Percentiles rank a stretch among this genome's conserved stretches.
These are phyloP conservation scores for Gnathonemus longibarbis DNA, from an alignment of 2,113 vertebrate species.

Conservation along the genomic window DNA sequence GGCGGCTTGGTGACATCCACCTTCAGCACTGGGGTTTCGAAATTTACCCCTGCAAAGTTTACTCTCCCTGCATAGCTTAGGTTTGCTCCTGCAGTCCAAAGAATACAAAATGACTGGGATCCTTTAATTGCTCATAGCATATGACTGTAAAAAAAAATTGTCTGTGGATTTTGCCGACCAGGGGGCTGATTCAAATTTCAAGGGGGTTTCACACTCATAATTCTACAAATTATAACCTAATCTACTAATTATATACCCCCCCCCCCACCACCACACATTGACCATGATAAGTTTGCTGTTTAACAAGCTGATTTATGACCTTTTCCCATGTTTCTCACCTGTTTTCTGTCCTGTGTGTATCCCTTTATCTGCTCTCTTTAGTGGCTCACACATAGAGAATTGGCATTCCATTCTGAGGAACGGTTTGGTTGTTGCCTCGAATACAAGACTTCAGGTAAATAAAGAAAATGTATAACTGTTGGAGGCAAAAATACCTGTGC, in stretches of 20 bases:
- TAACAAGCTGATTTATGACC: neutral
- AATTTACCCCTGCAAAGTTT: neutral
- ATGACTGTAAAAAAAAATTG: neutral
- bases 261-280: neutral
- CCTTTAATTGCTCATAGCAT: neutral
- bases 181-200: neutral
- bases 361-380: conserved; percentile 34
- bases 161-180: neutral
- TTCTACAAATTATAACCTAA: neutral
- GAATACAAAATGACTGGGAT: neutral
- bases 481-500: neutral
- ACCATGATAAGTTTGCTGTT: neutral
- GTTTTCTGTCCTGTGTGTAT: neutral
- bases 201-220: neutral
- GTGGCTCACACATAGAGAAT: conserved; percentile 86
- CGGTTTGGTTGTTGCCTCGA: conserved; percentile 82
- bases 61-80: neutral
- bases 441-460: conserved; percentile 78
- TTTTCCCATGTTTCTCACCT: neutral
- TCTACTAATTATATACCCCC: neutral
- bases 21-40: neutral
- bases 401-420: conserved; percentile 89
- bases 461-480: neutral
- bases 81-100: neutral
- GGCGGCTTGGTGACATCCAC: neutral